Evolutionary conservation across 2,113 vertebrate genomes (phyloP).

Genomic region (Erythrolamprus reginae): DNA sequence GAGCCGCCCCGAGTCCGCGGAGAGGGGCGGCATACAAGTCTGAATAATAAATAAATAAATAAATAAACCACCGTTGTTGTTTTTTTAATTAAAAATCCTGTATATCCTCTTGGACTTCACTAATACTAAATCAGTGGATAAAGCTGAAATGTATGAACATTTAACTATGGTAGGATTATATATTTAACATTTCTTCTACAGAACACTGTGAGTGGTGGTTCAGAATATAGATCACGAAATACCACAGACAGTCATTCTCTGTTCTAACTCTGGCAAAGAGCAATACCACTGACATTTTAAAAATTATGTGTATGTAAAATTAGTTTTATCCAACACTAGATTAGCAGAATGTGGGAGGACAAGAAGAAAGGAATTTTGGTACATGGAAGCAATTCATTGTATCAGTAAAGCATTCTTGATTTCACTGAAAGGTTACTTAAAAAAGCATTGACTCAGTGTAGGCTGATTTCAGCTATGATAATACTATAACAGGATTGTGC

Average conservation of each 20-base stretch:
- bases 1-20: too few species aligned
- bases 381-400: background rate
- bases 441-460: background rate
- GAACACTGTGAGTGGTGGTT: background rate
- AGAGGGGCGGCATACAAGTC: too few species aligned
- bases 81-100: too few species aligned
- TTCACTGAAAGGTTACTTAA: background rate
- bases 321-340: background rate
- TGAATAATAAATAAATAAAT: too few species aligned
- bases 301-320: background rate
- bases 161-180: background rate
- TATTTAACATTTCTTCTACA: conserved; percentile 12
- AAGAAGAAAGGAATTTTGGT: background rate
- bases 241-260: background rate
- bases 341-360: background rate
- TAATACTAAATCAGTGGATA: background rate
- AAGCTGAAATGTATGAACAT: background rate
- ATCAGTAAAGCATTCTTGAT: background rate
- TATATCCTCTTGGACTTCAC: background rate
- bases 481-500: background rate
- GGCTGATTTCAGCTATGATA: background rate
- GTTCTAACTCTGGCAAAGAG: background rate
- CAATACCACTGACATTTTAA: background rate
- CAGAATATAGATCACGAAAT: background rate
- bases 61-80: too few species aligned